Base-by-base conservation (phyloP, 2,797 vertebrate species). In the Sebastes steindachneri region DNA sequence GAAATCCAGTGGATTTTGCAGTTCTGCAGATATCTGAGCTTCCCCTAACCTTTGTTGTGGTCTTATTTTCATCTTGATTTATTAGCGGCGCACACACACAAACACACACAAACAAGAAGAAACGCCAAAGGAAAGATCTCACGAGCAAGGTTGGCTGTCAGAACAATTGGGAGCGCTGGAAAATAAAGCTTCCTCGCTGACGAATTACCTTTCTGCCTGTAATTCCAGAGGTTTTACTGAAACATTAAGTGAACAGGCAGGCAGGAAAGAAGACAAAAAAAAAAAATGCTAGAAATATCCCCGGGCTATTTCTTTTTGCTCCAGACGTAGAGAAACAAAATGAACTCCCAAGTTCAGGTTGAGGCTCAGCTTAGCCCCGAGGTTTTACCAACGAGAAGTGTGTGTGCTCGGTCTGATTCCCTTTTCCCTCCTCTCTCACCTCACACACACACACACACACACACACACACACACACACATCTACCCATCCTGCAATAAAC, bases 301-400 rank as follows among this genome's bases (percentile, higher is more conserved):
- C 76, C 0, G 4, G 94, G 95, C 93, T 87, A 86, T 89, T 94
- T 93, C 92, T 89, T 93, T 86, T 73, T 75, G 86, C 93, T 92
- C 83, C 90, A 92, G 92, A 93, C 88, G 77, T 63, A 68, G 62
- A 86, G 90, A 92, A 94, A 91, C 89, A 93, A 93, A 94, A 94
- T 91, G 89, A 94, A 94, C 91, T 95, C 90, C 88, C 84, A 90
- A 94, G 93, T 94, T 94, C 93, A 94, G 93, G 89, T 94, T 94
- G 91, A 94, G 84, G 92, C 91, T 88, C 91, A 84, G 88, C 83
- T 84, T 92, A 68, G 92, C 94, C 94, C 70, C 28, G 83, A 90
- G 93, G 84, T 91, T 63, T 77, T 77, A 71, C 80, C 58, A 14
- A 70, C 14, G 15, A 62, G 75, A 76, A 72, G 84, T 88, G 85